phyloP scores from a whole-genome alignment of 2,113 vertebrate genomes.

The Petrocephalus microphthalmus region DNA sequence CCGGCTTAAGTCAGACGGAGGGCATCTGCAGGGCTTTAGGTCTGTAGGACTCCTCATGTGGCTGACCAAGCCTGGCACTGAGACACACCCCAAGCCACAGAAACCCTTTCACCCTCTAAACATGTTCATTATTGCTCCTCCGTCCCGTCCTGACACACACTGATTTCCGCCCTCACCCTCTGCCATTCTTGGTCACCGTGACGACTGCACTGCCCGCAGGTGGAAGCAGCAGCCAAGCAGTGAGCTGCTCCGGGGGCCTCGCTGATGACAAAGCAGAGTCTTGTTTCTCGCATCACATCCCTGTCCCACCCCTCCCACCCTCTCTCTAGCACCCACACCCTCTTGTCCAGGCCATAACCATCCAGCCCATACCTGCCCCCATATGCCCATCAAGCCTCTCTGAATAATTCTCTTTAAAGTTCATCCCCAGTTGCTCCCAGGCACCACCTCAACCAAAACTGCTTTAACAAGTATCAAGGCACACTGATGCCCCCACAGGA shows the following conservation, averaged over 20 bases:
- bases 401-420: constrained; percentile 27
- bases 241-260: background rate
- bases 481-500: background rate
- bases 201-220: background rate
- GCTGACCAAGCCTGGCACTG: background rate
- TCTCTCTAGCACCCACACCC: background rate
- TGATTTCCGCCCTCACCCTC: background rate
- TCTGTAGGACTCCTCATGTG: background rate
- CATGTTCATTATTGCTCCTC: background rate
- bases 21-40: background rate
- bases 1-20: background rate
- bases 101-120: background rate
- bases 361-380: background rate
- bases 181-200: background rate
- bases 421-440: background rate
- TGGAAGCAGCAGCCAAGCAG: background rate
- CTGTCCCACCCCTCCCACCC: background rate
- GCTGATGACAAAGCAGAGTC: background rate
- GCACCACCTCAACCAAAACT: constrained; percentile 9
- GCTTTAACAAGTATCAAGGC: background rate
- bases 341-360: background rate
- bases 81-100: background rate
- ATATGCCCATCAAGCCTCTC: background rate
- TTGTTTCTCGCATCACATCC: background rate
- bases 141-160: background rate